Conservation (phyloP, 2,113 vertebrate species). For the Ctenodactylus gundi region DNA sequence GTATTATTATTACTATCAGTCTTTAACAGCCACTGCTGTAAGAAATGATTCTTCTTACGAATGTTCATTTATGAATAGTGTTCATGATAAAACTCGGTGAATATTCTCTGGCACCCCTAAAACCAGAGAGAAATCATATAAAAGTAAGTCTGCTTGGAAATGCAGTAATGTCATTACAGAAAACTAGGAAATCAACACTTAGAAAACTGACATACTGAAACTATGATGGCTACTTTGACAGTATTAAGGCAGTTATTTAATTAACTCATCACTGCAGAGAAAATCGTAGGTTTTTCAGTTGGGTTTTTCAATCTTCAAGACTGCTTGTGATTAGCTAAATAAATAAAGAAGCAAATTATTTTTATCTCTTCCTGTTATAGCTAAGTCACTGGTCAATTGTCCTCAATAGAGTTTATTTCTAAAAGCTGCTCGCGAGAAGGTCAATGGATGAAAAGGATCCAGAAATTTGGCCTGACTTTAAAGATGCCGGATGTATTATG, state of each 20-base stretch:
- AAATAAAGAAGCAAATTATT: constrained; percentile 44
- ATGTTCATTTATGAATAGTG: not conserved
- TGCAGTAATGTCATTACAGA: not conserved
- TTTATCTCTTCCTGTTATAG: constrained; percentile 29
- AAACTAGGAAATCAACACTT: not conserved
- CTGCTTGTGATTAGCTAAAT: not conserved
- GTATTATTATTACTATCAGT: not conserved
- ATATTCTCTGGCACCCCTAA: not conserved
- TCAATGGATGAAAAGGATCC: not conserved
- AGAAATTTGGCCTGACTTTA: not conserved
- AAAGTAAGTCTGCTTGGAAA: constrained; percentile 43
- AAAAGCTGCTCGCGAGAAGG: not conserved
- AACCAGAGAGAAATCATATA: constrained; percentile 3
- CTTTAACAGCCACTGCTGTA: not conserved
- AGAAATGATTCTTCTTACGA: constrained; percentile 26
- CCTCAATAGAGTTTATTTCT: constrained; percentile 35
- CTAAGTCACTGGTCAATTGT: not conserved
- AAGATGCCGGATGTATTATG: not conserved
- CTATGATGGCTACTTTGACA: not conserved
- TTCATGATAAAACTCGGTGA: constrained; percentile 52
- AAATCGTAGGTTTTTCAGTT: not conserved
- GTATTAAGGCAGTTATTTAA: no score
- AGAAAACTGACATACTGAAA: not conserved
- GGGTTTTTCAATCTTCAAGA: constrained; percentile 22
- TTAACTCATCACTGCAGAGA: not conserved